Conservation (phyloP, 1,140 invertebrate genomes). For the Pseudachorutes palmiensis region DNA sequence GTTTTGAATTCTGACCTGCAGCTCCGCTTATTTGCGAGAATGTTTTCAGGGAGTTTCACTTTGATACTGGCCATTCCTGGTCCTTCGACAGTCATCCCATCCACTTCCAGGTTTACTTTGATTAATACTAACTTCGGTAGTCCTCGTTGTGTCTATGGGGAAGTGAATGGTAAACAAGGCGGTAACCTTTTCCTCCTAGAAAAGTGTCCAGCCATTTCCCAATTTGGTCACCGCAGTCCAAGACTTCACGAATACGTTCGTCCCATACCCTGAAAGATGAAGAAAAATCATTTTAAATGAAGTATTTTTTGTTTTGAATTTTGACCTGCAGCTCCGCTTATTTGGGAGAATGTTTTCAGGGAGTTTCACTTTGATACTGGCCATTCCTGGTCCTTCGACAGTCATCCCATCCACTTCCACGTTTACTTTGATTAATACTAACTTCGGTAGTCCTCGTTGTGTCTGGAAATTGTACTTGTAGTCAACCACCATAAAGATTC, state of each 20-base stretch:
- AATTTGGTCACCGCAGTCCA: slow-evolving; percentile 43
- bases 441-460: slow-evolving; percentile 30
- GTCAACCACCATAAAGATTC: slow-evolving; percentile 35
- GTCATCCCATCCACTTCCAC: slow-evolving; percentile 29
- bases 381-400: slow-evolving; percentile 14
- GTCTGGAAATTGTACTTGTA: slow-evolving; percentile 24
- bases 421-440: slow-evolving; percentile 27
- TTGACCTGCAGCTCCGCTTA: background rate
- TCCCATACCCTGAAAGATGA: slow-evolving; percentile 31
- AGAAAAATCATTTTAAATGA: no score
- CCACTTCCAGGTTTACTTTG: slow-evolving; percentile 20
- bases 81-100: slow-evolving; percentile 27
- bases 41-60: slow-evolving; percentile 25
- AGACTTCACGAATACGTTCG: slow-evolving; percentile 26
- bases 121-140: slow-evolving; percentile 33
- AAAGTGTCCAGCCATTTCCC: slow-evolving; percentile 40
- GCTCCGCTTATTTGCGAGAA: slow-evolving; percentile 9
- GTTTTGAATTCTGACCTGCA: slow-evolving; percentile 24
- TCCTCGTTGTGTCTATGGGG: slow-evolving; percentile 32
- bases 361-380: slow-evolving; percentile 2
- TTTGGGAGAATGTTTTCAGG: no score
- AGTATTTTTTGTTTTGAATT: background rate
- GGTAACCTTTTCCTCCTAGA: slow-evolving; percentile 35
- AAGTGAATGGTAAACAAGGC: slow-evolving; percentile 41
- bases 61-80: slow-evolving; percentile 3